These are phyloP conservation scores for Entelurus aequoreus DNA, from an alignment of 2,113 vertebrate species.

Conservation along the genomic window DNA sequence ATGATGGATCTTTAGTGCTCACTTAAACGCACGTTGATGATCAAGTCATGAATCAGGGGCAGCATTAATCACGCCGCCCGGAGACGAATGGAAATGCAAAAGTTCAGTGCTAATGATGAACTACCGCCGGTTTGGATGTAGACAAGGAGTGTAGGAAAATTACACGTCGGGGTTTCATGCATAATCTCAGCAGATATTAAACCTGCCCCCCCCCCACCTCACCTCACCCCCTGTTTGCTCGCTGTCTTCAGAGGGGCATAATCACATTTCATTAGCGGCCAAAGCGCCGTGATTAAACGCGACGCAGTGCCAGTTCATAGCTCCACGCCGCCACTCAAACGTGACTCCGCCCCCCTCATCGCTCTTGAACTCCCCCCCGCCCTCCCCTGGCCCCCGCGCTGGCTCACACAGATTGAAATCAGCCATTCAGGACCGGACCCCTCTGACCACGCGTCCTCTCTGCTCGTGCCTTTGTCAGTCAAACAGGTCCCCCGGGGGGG, in stretches of 20 bases:
- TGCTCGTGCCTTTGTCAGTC: conserved; percentile 53
- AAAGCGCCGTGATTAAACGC: conserved; percentile 97
- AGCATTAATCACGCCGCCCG: conserved; percentile 92
- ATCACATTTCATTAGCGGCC: conserved; percentile 99
- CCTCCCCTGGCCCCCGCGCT: conserved; percentile 2
- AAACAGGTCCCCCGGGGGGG: conserved; percentile 26
- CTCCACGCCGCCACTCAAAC: conserved; percentile 51
- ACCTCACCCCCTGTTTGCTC: conserved; percentile 10
- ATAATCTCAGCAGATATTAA: conserved; percentile 99
- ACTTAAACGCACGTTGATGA: conserved; percentile 86
- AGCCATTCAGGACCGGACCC: conserved; percentile 55
- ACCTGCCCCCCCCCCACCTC: conserved; percentile 71
- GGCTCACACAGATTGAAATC: conserved; percentile 53
- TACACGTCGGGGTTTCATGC: conserved; percentile 96
- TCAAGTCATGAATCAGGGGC: conserved; percentile 98
- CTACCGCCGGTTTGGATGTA: conserved; percentile 96
- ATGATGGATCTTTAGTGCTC: conserved; percentile 84
- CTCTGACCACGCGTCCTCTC: conserved; percentile 49
- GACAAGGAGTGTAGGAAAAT: conserved; percentile 92
- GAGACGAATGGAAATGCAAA: conserved; percentile 97
- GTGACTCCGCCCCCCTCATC: conserved; percentile 52
- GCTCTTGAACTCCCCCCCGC: conserved; percentile 33
- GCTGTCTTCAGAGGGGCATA: conserved; percentile 84
- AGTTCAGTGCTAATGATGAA: conserved; percentile 98
- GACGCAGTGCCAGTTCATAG: conserved; percentile 83